Conservation (phyloP, 2,888 invertebrate species). For the Fragum sueziense region DNA sequence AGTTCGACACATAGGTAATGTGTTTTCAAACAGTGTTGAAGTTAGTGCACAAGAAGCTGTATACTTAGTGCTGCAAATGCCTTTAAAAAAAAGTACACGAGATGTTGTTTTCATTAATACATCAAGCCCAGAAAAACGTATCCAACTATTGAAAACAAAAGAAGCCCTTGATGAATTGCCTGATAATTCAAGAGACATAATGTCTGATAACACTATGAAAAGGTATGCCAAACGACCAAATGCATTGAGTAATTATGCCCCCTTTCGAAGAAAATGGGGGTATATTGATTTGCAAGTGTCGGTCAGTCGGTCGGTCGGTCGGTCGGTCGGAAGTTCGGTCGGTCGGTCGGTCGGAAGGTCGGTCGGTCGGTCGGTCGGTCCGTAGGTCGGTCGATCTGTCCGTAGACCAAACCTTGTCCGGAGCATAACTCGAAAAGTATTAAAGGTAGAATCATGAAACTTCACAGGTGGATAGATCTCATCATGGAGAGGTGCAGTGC, state of each 20-base stretch:
- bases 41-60: constrained; percentile 72
- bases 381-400: too few relatives aligned
- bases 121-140: constrained; percentile 64
- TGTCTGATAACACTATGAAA: constrained; percentile 39
- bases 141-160: constrained; percentile 66
- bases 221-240: constrained; percentile 58
- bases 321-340: constrained; percentile 47
- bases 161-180: constrained; percentile 57
- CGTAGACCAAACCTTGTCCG: too few relatives aligned
- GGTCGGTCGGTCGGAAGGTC: too few relatives aligned
- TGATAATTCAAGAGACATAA: constrained; percentile 53
- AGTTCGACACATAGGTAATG: constrained; percentile 61
- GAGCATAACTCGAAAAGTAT: too few relatives aligned
- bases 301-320: too few relatives aligned
- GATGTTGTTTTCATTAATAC: constrained; percentile 64
- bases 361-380: too few relatives aligned
- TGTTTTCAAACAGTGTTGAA: constrained; percentile 67
- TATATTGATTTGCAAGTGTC: too few relatives aligned
- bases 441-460: too few relatives aligned
- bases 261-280: too few relatives aligned
- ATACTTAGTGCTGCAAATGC: constrained; percentile 62
- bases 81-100: constrained; percentile 57
- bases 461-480: too few relatives aligned
- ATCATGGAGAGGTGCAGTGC: too few relatives aligned
- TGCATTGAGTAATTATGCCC: too few relatives aligned